Evolutionary conservation across 2,888 invertebrate genomes (phyloP).

Genomic region (Apantesis nais): DNA sequence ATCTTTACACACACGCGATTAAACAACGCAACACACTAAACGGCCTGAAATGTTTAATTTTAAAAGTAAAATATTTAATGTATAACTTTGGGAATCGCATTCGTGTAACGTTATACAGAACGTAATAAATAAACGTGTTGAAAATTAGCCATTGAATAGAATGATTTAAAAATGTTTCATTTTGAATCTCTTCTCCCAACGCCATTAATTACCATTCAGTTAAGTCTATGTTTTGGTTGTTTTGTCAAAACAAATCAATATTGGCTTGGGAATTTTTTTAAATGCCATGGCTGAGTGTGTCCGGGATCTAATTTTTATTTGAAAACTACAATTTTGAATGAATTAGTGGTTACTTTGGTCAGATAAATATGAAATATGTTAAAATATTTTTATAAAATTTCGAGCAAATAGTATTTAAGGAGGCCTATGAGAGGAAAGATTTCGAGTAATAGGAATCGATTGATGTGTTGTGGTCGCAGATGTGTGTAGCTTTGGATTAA

Average conservation of each 20-base stretch:
- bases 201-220: background rate
- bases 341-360: background rate
- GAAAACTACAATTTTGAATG: background rate
- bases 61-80: constrained; percentile 29
- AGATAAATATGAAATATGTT: too few relatives aligned
- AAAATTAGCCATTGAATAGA: constrained; percentile 22
- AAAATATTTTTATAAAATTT: background rate
- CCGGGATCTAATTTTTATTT: background rate
- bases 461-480: constrained; percentile 43
- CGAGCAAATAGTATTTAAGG: background rate
- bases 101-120: constrained; percentile 30
- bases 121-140: constrained; percentile 26
- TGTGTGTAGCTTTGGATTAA: constrained; percentile 52
- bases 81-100: constrained; percentile 33
- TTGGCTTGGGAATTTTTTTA: background rate
- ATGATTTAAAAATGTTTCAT: constrained; percentile 24
- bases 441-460: background rate
- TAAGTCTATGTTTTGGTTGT: background rate
- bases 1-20: constrained; percentile 52
- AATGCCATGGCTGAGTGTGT: background rate
- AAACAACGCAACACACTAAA: constrained; percentile 41
- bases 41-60: constrained; percentile 32
- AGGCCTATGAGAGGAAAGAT: background rate
- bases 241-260: background rate
- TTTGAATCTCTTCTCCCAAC: background rate